These are phyloP conservation scores for Sebastes nivosus DNA, from an alignment of 2,797 vertebrate genomes.

Conservation along the genomic window DNA sequence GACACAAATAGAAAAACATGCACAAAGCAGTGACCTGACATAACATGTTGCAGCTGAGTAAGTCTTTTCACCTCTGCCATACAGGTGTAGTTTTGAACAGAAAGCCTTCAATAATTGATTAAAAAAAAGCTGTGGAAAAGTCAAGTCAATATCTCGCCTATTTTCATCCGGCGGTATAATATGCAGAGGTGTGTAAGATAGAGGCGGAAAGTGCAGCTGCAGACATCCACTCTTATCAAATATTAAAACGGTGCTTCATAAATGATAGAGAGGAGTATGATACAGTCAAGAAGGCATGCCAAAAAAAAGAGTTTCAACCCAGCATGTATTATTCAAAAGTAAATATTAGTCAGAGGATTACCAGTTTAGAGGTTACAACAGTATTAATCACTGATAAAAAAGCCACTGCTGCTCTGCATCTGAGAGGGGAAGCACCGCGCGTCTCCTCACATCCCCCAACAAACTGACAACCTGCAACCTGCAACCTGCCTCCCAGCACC, in stretches of 20 bases:
- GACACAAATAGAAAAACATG: slow-evolving; percentile 38
- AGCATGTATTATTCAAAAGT: slow-evolving; percentile 50
- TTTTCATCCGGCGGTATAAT: slow-evolving; percentile 23
- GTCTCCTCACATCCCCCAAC: slow-evolving; percentile 44
- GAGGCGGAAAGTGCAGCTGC: slow-evolving; percentile 56
- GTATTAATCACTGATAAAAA: slow-evolving; percentile 43
- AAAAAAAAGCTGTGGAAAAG: slow-evolving; percentile 32
- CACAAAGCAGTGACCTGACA: slow-evolving; percentile 50
- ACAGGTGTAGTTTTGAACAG: slow-evolving; percentile 40
- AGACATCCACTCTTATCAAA: slow-evolving; percentile 73
- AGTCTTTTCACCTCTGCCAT: slow-evolving; percentile 26
- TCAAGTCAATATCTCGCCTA: slow-evolving; percentile 42
- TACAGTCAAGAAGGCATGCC: slow-evolving; percentile 30
- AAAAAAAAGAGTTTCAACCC: slow-evolving; percentile 31
- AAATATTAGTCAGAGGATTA: slow-evolving; percentile 17
- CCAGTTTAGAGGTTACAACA: slow-evolving; percentile 29
- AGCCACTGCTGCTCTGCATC: slow-evolving; percentile 48
- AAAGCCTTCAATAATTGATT: slow-evolving; percentile 58
- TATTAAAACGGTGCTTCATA: slow-evolving; percentile 73
- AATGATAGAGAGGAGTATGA: slow-evolving; percentile 67
- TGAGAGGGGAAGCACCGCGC: slow-evolving; percentile 11
- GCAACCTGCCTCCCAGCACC: slow-evolving; percentile 71
- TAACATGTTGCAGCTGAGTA: slow-evolving; percentile 56
- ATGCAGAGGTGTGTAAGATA: slow-evolving; percentile 57
- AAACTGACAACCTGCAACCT: slow-evolving; percentile 66